Evolutionary conservation across 2,888 invertebrate species (phyloP), one percentile per base, ranked within the genome.

Genomic region (Dyspetes luteomarginatus): DNA sequence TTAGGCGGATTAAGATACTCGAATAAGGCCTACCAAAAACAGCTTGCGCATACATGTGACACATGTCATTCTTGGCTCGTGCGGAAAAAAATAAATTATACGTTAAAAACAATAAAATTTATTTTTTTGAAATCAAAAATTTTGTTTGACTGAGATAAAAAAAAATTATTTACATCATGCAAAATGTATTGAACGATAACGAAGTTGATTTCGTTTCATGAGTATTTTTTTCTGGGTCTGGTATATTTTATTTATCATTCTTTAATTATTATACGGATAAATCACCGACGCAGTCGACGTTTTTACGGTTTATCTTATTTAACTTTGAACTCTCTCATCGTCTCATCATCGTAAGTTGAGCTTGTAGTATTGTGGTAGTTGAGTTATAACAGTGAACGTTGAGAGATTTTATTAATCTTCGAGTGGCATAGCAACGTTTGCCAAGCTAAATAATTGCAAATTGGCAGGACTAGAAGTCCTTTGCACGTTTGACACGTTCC

Each of bases 401-500:
- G 56, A 17, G 24, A 24, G 64, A 19, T 68, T 77, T 81, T 77
- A 69, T 81, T 73, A 58, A 81, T 68, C 50, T 73, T 56, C 43
- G 30, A 56, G 45, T 48, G 36, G 30, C 28, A 52, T 43, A n/a
- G 22, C 17, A 43, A 55, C 76, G 48, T 64, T 64, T 30, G 56
- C 56, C 48, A 62, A 75, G 12, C 75, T 41, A 76, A 81, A 81
- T 73, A 76, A 73, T 76, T 67, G 68, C 48, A 22, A 28, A n/a
- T 64, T 62, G 22, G n/a, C 30, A 41, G 26, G 28, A n/a, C 17
- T 26, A n/a, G n/a, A n/a, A 52, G 58, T 58, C 65, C 68, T 73
- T 28, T 17, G n/a, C 17, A 5, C 4, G 15, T 48, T 17, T 48
- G 4, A 5, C 48, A 48, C 4, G 15, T 48, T 17, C 5, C 15